Base-by-base conservation (phyloP, 2,888 invertebrate species). In the Drosophila mimetica region DNA sequence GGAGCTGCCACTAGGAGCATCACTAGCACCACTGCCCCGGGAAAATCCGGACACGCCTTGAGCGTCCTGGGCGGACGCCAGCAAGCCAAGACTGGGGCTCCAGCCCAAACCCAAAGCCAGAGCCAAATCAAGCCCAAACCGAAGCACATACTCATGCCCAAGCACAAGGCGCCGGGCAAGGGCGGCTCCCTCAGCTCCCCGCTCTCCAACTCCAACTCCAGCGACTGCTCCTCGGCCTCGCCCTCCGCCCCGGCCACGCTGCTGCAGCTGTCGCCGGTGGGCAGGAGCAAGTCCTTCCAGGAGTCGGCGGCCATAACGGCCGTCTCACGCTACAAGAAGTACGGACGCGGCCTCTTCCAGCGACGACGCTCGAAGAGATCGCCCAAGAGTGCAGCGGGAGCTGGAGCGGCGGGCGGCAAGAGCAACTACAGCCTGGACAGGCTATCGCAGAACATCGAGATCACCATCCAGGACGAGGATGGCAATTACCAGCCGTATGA, bases 251-350 rank as follows among this genome's bases (percentile, higher is more conserved):
- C 87, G 8, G 58, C 77, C 20, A 54, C 66, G 22, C 66, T 61
- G 20, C 46, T 54, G 4, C 80, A 80, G 50, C 51, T 86, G 5
- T 88, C 90, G 14, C 86, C 90, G 14, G 91, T 91, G 41, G 86
- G 87, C 1, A 89, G 92, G 34, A 92, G 92, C 76, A 91, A 91
- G 75, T 92, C 92, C n/a, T 92, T 92, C 77, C 92, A 92, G 79
- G 92, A 91, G 65, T 87, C 90, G 30, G 89, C 91, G 50, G 83
- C 90, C 13, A 65, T 41, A 5, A 22, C 60, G n/a, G 60, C 60
- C 22, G 53, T 72, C 6, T 63, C 79, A 4, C 80, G 89, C 2
- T 79, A 83, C 41, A 90, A 89, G 74, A 90, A 90, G 66, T 90
- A 91, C 47, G 85, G 89, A 14, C 88, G 91, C 22, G 82, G 80